These are phyloP conservation scores for Acanthurus leucopareius DNA, from an alignment of 2,797 vertebrate species.

Conservation along the genomic window DNA sequence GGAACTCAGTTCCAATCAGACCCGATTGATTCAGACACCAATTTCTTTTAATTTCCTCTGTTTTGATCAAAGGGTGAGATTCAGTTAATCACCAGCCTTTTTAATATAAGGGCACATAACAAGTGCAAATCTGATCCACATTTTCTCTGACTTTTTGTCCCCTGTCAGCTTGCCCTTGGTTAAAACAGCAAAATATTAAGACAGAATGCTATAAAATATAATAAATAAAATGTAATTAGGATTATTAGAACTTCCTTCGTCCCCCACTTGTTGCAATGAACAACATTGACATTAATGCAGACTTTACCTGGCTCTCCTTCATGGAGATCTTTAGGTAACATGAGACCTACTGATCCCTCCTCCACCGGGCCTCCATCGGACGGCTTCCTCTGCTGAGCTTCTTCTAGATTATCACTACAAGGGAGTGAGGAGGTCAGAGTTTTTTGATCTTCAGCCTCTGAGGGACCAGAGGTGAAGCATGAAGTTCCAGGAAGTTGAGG, in stretches of 20 bases:
- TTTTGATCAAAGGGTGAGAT: background rate
- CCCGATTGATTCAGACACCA: background rate
- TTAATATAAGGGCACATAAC: too few species aligned
- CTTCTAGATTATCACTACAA: slow-evolving; percentile 17
- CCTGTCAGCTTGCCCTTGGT: too few species aligned
- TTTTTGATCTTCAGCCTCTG: slow-evolving; percentile 41
- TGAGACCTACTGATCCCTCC: slow-evolving; percentile 64
- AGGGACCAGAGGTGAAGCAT: slow-evolving; percentile 3
- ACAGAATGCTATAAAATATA: too few species aligned
- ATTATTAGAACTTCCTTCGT: too few species aligned
- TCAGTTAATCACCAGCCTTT: background rate
- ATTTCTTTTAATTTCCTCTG: background rate
- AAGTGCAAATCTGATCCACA: too few species aligned
- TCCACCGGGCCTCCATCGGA: slow-evolving; percentile 64
- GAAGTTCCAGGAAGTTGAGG: slow-evolving; percentile 19
- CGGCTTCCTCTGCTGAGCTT: slow-evolving; percentile 45
- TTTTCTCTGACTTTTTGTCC: too few species aligned
- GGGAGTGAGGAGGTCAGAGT: background rate
- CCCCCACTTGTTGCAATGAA: too few species aligned
- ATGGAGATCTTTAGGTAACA: slow-evolving; percentile 64
- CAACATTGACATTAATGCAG: background rate
- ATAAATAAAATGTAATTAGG: too few species aligned
- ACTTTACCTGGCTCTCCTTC: slow-evolving; percentile 66
- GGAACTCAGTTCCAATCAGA: background rate
- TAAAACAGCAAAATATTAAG: too few species aligned